Evolutionary conservation across 1,140 invertebrate genomes (phyloP), one percentile per base, ranked within the genome.

Genomic region (Amyelois transitella): DNA sequence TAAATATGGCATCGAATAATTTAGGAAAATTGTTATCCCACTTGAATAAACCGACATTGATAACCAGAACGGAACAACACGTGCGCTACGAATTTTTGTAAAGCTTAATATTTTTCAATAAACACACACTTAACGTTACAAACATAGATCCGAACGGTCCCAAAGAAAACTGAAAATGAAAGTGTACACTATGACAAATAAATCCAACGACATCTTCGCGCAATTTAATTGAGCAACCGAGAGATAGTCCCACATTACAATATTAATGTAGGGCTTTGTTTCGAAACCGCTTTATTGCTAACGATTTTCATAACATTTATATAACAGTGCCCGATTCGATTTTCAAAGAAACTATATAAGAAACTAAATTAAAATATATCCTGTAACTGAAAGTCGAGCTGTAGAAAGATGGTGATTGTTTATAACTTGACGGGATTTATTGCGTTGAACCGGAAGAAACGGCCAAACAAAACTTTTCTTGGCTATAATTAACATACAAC

Each of bases 401-500:
- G 62, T 70, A 62, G 63, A 68, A 71, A 70, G 59, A 54, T 25
- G 5, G 43, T 45, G 58, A 56, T 54, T 75, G 67, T 72, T 75
- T 72, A 72, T 62, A 63, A 53, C 58, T 64, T 18, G 53, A 18
- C 47, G 51, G 60, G 65, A 76, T 73, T 75, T 75, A 76, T 67
- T 59, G 64, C 66, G 43, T 57, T 61, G 54, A 62, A 62, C 69
- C 76, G 76, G 76, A 77, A 73, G 68, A 63, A 66, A 60, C 52
- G 61, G 65, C 66, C 72, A 75, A 75, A 79, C 76, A 71, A 43
- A 49, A 54, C 43, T 58, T 55, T 63, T 55, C 56, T 38, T 51
- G 43, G 53, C 64, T 75, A 73, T 79, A 72, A 76, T 79, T 79
- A 79, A 69, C 64, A 75, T 62, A 63, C 64, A 56, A 43, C 25